Evolutionary conservation across 2,797 vertebrate species (phyloP).

Genomic region (Chaenodraco wilsoni): DNA sequence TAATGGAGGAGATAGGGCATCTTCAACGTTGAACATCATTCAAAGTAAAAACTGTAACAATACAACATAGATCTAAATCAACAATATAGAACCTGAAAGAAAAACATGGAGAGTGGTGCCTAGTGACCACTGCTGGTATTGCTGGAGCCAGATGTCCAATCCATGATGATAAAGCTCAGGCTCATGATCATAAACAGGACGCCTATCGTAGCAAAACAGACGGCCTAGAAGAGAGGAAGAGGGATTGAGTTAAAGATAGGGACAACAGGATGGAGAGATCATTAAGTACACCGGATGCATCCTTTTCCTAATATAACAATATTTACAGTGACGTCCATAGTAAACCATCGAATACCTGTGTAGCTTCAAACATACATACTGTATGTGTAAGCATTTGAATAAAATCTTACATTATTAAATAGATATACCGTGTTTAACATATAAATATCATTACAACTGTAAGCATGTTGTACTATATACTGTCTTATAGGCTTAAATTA

Average conservation of each 20-base stretch:
- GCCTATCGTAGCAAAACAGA: constrained; percentile 91
- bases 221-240: constrained; percentile 83
- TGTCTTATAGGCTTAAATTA: neutral
- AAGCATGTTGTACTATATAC: neutral
- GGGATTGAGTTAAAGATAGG: neutral
- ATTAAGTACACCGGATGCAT: neutral
- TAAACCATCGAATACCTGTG: neutral
- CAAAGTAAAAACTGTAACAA: constrained; percentile 63
- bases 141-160: constrained; percentile 89
- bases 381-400: neutral
- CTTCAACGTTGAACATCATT: constrained; percentile 60
- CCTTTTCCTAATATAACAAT: neutral
- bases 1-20: constrained; percentile 50
- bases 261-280: neutral
- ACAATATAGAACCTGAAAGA: constrained; percentile 60
- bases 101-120: constrained; percentile 35
- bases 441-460: neutral
- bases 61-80: constrained; percentile 62
- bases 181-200: constrained; percentile 98
- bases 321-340: neutral
- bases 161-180: constrained; percentile 96
- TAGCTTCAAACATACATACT: neutral
- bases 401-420: neutral
- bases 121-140: constrained; percentile 91
- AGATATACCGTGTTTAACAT: neutral